Conservation (phyloP, 2,888 invertebrate species). For the Rhogogaster chlorosoma region DNA sequence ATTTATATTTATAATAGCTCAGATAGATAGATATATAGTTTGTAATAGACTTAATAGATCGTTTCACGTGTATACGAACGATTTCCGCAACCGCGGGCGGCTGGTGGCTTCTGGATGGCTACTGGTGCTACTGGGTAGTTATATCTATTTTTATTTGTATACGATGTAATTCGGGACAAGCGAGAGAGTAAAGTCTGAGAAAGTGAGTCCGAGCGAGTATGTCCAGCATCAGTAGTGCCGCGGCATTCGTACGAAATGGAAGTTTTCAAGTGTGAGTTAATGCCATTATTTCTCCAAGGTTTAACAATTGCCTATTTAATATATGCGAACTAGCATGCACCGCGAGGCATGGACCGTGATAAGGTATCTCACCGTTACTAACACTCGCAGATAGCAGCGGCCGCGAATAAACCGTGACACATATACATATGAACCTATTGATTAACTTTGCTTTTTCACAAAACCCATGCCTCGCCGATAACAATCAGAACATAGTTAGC, state of each 20-base stretch:
- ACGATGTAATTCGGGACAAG: conserved; percentile 30
- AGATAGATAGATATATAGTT: neutral
- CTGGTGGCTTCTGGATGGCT: neutral
- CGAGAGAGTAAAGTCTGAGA: conserved; percentile 9
- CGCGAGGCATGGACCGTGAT: neutral
- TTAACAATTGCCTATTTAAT: neutral
- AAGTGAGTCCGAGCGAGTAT: neutral
- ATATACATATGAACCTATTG: neutral
- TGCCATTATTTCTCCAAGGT: neutral
- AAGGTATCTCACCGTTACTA: conserved; percentile 3
- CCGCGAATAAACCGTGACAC: neutral
- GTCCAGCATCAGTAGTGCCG: conserved; percentile 27
- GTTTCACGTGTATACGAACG: neutral
- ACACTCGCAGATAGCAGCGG: neutral
- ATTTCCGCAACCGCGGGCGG: neutral
- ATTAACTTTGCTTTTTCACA: neutral
- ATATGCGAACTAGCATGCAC: neutral
- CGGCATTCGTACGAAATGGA: conserved; percentile 38
- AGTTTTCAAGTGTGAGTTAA: conserved; percentile 39
- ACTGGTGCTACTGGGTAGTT: neutral
- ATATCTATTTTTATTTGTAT: conserved; percentile 40
- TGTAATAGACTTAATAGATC: neutral
- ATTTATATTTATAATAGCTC: neutral
- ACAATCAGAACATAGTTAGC: conserved; percentile 23
- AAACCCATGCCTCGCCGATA: neutral